A percentile compares a stretch with the other conserved stretches of the same genome.
Evolutionary conservation across 2,888 invertebrate species (phyloP).

Genomic region (Caenorhabditis drosophilae): DNA sequence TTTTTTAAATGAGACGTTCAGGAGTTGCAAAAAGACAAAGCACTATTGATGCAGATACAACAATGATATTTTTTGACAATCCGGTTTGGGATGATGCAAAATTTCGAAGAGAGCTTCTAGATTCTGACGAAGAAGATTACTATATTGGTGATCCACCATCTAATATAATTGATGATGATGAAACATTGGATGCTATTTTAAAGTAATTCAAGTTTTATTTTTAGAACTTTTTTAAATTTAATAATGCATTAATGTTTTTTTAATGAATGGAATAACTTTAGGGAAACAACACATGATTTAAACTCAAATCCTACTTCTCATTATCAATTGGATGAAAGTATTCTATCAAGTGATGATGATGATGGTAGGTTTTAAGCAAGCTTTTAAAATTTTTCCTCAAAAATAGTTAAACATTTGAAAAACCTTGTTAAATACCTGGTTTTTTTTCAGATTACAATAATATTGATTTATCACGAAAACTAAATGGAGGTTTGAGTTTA

Average conservation of each 20-base stretch:
- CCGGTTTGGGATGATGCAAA: conserved; percentile 39
- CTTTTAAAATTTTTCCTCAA: no score
- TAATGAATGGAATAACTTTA: no score
- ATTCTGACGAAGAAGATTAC: conserved; percentile 27
- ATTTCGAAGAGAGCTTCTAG: conserved; percentile 25
- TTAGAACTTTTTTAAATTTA: no score
- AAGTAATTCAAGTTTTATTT: conserved; percentile 8
- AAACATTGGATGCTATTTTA: conserved; percentile 20
- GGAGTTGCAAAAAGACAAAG: background rate
- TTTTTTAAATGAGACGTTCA: background rate
- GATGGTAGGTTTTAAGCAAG: no score
- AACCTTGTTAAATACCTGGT: background rate
- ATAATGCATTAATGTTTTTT: no score
- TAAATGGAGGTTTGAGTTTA: no score
- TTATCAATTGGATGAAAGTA: conserved; percentile 19
- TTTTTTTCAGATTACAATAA: conserved; percentile 20
- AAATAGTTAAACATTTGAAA: background rate
- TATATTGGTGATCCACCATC: conserved; percentile 18
- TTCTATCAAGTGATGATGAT: conserved; percentile 27
- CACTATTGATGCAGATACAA: conserved; percentile 22
- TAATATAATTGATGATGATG: conserved; percentile 24
- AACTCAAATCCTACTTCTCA: conserved; percentile 23
- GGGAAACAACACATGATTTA: conserved; percentile 6
- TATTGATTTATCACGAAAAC: conserved; percentile 7
- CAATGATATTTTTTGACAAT: conserved; percentile 26